Percentiles rank a stretch among this genome's conserved stretches.
Evolutionary conservation across 2,797 vertebrate species (phyloP).

Genomic region (Phoxinus dragarum): DNA sequence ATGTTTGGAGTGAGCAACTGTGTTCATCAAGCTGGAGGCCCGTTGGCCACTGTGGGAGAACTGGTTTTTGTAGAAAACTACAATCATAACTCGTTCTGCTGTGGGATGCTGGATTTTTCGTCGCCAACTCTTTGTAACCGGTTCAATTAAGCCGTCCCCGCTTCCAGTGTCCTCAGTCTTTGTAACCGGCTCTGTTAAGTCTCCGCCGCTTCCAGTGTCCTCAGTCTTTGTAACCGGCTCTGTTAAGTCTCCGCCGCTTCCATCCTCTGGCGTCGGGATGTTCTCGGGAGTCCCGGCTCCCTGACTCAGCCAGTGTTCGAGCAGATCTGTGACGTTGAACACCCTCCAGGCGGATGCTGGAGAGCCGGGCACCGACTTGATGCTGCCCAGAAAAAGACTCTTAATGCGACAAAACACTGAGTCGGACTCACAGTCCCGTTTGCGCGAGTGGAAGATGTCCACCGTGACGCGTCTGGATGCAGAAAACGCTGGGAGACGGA

Average conservation of each 20-base stretch:
- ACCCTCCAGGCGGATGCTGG: conserved; percentile 80
- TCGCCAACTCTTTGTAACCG: neutral
- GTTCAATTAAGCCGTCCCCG: neutral
- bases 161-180: neutral
- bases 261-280: conserved; percentile 51
- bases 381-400: conserved; percentile 79
- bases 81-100: conserved; percentile 78
- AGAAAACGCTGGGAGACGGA: conserved; percentile 74
- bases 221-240: neutral
- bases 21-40: conserved; percentile 81
- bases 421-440: conserved; percentile 59
- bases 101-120: conserved; percentile 63
- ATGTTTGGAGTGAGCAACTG: conserved; percentile 85
- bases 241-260: conserved; percentile 51
- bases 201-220: conserved; percentile 37
- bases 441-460: conserved; percentile 82
- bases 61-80: conserved; percentile 84
- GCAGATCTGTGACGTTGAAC: conserved; percentile 81
- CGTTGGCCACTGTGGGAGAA: conserved; percentile 58
- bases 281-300: conserved; percentile 9
- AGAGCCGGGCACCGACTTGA: conserved; percentile 62
- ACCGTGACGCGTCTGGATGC: conserved; percentile 67
- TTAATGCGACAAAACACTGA: conserved; percentile 64
- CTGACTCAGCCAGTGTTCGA: conserved; percentile 80
- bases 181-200: conserved; percentile 12